A percentile compares a stretch with the other conserved stretches of the same genome.
These are phyloP conservation scores for Myathropa florea DNA, from an alignment of 2,888 invertebrate species.

Conservation along the genomic window DNA sequence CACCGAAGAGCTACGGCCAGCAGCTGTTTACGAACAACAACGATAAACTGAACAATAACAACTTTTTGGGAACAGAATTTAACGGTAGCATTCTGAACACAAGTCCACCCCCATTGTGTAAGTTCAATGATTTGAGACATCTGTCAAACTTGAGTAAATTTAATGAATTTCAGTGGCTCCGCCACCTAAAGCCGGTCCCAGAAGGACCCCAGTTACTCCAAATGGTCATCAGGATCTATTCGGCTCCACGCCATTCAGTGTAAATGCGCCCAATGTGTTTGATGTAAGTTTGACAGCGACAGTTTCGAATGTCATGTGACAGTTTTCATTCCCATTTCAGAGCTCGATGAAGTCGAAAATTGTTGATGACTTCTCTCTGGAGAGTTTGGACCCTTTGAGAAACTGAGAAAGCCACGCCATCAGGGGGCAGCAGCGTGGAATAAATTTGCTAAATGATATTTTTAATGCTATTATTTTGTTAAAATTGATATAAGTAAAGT, in stretches of 20 bases:
- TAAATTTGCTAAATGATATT: constrained; percentile 67
- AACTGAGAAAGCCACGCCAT: constrained; percentile 81
- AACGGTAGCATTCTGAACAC: constrained; percentile 74
- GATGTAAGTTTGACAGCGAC: constrained; percentile 74
- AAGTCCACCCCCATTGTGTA: constrained; percentile 86
- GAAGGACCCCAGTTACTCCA: constrained; percentile 75
- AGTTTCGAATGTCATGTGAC: not conserved
- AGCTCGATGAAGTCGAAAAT: constrained; percentile 86
- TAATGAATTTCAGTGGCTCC: constrained; percentile 87
- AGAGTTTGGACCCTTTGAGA: constrained; percentile 95
- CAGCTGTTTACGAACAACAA: constrained; percentile 81
- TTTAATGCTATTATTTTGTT: constrained; percentile 70
- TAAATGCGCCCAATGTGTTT: constrained; percentile 78
- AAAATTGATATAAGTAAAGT: constrained; percentile 71
- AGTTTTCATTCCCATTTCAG: constrained; percentile 81
- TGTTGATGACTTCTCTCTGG: constrained; percentile 94
- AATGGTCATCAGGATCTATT: constrained; percentile 87
- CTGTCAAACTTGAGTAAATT: not conserved
- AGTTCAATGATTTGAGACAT: constrained; percentile 77
- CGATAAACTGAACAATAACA: constrained; percentile 75
- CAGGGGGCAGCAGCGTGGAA: constrained; percentile 21
- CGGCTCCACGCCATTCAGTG: constrained; percentile 88
- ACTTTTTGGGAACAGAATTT: constrained; percentile 76
- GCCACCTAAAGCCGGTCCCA: constrained; percentile 89
- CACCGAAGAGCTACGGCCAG: constrained; percentile 80